Conservation (phyloP, 1,140 invertebrate genomes). For the Bactericera cockerelli region DNA sequence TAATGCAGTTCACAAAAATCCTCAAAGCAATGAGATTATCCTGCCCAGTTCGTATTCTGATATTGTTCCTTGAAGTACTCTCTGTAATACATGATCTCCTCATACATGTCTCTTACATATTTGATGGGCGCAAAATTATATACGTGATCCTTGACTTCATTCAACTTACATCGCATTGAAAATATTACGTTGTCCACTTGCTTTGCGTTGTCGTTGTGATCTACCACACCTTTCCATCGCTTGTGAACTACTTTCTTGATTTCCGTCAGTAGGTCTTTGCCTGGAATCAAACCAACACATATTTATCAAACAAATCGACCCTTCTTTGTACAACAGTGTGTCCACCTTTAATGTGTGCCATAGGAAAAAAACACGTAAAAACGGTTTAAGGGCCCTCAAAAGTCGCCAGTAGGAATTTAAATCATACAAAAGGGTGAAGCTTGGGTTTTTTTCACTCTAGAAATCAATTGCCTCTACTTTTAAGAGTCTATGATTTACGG, state of each 20-base stretch:
- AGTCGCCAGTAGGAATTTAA: too few relatives aligned
- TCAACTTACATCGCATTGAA: neutral
- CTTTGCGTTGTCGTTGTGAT: neutral
- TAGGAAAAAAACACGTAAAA: too few relatives aligned
- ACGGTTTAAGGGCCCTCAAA: too few relatives aligned
- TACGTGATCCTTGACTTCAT: neutral
- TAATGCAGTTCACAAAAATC: too few relatives aligned
- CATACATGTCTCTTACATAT: neutral
- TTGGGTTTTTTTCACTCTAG: too few relatives aligned
- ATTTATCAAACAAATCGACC: too few relatives aligned
- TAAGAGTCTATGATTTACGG: too few relatives aligned
- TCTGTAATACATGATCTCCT: neutral
- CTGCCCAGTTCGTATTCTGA: neutral
- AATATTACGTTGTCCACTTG: constrained; percentile 1
- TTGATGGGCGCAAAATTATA: neutral
- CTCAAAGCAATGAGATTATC: too few relatives aligned
- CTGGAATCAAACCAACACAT: neutral
- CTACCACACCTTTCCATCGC: neutral
- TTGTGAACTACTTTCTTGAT: neutral
- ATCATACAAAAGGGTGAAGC: too few relatives aligned
- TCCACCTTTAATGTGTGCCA: too few relatives aligned
- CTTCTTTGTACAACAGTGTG: too few relatives aligned
- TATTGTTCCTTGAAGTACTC: neutral
- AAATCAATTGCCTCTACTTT: too few relatives aligned
- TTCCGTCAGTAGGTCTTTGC: neutral